A percentile compares a stretch with the other conserved stretches of the same genome.
Evolutionary conservation across 2,797 vertebrate species (phyloP).

Genomic region (Enteromius argenteus): DNA sequence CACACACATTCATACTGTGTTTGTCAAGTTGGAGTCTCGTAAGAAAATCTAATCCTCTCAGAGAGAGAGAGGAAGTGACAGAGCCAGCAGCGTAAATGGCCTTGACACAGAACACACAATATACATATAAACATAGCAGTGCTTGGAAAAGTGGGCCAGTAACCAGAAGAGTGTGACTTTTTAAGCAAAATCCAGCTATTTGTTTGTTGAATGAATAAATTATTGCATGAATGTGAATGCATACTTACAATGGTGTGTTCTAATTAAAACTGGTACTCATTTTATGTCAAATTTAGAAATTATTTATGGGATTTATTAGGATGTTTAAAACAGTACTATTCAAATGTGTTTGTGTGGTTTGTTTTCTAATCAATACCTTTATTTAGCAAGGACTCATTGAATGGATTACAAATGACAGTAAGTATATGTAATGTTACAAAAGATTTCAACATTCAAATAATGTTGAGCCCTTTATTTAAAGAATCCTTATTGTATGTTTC

Average conservation of each 20-base stretch:
- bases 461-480: neutral
- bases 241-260: neutral
- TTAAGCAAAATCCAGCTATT: neutral
- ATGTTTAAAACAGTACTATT: neutral
- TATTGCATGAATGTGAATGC: neutral
- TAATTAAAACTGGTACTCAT: no score
- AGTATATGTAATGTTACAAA: neutral
- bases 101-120: neutral
- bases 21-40: conserved; percentile 35
- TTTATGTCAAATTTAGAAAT: neutral
- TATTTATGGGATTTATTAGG: neutral
- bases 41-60: conserved; percentile 45
- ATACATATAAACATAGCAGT: neutral
- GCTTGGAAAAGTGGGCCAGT: neutral
- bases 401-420: neutral
- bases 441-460: neutral
- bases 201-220: neutral
- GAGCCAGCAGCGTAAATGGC: neutral
- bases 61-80: conserved; percentile 13
- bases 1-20: conserved; percentile 7
- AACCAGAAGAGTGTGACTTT: neutral
- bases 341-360: no score
- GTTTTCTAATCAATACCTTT: neutral
- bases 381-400: neutral
- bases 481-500: neutral